phyloP scores from a whole-genome alignment of 2,888 invertebrate species.

The Apoda limacodes region DNA sequence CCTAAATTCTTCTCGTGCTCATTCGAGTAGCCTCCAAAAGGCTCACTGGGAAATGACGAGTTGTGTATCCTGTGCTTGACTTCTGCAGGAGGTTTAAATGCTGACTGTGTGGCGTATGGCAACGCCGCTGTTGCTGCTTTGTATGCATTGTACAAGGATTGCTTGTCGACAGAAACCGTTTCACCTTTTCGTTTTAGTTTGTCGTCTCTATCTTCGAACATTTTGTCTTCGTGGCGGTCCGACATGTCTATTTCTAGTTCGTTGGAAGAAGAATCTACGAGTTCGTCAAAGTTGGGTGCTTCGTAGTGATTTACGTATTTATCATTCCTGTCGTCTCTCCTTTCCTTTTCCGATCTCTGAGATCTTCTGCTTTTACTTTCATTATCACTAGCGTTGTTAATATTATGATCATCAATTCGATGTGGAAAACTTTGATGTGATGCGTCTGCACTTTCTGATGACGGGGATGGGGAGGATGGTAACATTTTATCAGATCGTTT shows the following conservation, averaged over 20 bases:
- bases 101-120: slow-evolving; percentile 81
- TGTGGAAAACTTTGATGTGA: slow-evolving; percentile 75
- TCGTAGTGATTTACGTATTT: slow-evolving; percentile 73
- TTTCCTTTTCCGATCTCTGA: slow-evolving; percentile 40
- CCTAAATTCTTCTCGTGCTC: slow-evolving; percentile 52
- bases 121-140: slow-evolving; percentile 66
- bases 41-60: slow-evolving; percentile 70
- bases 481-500: slow-evolving; percentile 77
- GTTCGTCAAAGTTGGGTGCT: slow-evolving; percentile 80
- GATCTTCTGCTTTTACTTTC: slow-evolving; percentile 30
- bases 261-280: slow-evolving; percentile 82
- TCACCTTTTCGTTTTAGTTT: slow-evolving; percentile 64
- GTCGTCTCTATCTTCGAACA: slow-evolving; percentile 67
- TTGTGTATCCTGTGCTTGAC: slow-evolving; percentile 67
- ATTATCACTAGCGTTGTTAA: slow-evolving; percentile 32
- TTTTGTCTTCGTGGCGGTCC: slow-evolving; percentile 74
- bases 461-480: slow-evolving; percentile 74
- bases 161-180: slow-evolving; percentile 56
- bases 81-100: slow-evolving; percentile 82
- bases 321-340: slow-evolving; percentile 46
- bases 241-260: slow-evolving; percentile 85
- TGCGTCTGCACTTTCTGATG: slow-evolving; percentile 71
- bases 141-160: slow-evolving; percentile 66
- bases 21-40: slow-evolving; percentile 79
- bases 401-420: slow-evolving; percentile 31